These are phyloP conservation scores for Muntiacus reevesi DNA, from an alignment of 2,113 vertebrate genomes.

Conservation along the genomic window DNA sequence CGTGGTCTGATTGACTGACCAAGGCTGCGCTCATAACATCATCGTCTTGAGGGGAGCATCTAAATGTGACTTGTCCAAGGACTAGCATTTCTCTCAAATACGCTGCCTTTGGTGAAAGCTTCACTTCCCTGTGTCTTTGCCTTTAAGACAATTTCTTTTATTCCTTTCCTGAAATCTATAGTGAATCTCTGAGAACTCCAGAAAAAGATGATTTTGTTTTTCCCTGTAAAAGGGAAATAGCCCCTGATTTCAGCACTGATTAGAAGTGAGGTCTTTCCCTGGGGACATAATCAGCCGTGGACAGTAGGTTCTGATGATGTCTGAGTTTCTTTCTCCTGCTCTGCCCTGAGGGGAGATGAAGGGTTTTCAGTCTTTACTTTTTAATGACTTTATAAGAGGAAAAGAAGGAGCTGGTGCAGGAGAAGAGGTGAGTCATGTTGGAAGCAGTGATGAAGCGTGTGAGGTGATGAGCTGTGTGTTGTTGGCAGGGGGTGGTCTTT, in stretches of 20 bases:
- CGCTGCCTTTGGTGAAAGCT: background rate
- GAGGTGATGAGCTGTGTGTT: background rate
- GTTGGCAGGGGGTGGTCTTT: slow-evolving; percentile 15
- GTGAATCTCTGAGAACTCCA: background rate
- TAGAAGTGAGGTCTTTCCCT: slow-evolving; percentile 33
- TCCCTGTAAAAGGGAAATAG: background rate
- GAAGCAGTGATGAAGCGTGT: background rate
- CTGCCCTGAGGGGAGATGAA: background rate
- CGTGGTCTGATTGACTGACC: background rate
- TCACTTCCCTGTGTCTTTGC: background rate
- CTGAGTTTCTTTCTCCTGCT: background rate
- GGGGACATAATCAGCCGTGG: slow-evolving; percentile 37
- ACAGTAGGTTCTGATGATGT: slow-evolving; percentile 30
- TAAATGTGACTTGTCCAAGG: background rate
- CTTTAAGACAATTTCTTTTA: background rate
- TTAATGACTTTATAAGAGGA: background rate
- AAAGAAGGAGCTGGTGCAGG: background rate
- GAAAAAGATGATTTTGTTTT: slow-evolving; percentile 52
- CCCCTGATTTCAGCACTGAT: slow-evolving; percentile 37
- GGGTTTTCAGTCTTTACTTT: slow-evolving; percentile 32
- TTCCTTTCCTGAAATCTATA: background rate
- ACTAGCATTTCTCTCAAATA: background rate
- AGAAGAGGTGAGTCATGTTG: background rate
- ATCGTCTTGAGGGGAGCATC: background rate
- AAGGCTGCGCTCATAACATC: background rate